Conservation (phyloP, 2,797 vertebrate genomes). For the Emys orbicularis region DNA sequence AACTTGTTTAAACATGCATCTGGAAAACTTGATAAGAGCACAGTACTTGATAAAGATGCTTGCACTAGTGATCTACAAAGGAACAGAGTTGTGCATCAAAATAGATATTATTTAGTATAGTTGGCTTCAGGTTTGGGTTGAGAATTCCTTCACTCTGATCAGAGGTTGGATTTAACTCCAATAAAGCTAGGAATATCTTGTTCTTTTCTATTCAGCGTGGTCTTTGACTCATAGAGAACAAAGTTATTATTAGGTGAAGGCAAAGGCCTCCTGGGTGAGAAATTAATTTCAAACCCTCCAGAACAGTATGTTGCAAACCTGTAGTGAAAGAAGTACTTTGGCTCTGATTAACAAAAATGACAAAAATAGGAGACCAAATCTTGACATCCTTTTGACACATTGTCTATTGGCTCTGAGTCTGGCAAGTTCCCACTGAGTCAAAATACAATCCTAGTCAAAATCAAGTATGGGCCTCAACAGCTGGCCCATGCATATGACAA, state of each 20-base stretch:
- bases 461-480: background rate
- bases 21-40: background rate
- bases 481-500: background rate
- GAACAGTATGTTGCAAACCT: background rate
- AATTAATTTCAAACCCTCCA: background rate
- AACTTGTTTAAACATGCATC: background rate
- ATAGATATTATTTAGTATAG: background rate
- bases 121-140: background rate
- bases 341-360: background rate
- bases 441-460: background rate
- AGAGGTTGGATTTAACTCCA: background rate
- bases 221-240: background rate
- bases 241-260: accelerated
- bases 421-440: background rate
- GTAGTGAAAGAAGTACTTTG: accelerated
- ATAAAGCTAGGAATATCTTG: background rate
- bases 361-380: background rate
- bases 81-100: background rate
- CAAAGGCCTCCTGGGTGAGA: accelerated
- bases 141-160: background rate
- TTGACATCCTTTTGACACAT: background rate
- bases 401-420: constrained; percentile 11
- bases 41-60: background rate
- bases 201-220: background rate
- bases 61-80: background rate